Conservation (phyloP, 2,797 vertebrate genomes). For the Chelmon rostratus region DNA sequence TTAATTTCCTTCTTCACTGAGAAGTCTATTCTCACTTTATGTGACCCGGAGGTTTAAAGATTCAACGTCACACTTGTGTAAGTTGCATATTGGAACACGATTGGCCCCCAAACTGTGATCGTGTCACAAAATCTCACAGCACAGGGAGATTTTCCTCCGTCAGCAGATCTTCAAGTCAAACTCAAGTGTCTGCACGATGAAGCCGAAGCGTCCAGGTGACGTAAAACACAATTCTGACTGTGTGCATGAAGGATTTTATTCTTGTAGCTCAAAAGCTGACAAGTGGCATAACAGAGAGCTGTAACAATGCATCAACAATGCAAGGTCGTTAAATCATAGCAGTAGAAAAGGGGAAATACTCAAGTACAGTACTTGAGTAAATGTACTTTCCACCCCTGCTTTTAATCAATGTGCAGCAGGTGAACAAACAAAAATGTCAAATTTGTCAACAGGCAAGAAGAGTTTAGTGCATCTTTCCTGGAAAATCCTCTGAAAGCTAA, state of each 20-base stretch:
- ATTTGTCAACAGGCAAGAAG: background rate
- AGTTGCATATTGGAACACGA: background rate
- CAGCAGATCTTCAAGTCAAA: too few relatives aligned
- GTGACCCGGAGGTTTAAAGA: too few relatives aligned
- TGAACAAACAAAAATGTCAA: background rate
- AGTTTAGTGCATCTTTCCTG: background rate
- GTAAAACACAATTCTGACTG: background rate
- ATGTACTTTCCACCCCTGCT: background rate
- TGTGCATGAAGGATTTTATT: background rate
- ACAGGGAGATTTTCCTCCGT: background rate
- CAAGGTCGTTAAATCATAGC: too few relatives aligned
- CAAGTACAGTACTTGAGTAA: too few relatives aligned
- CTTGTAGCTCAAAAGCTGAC: too few relatives aligned
- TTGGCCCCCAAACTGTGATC: background rate
- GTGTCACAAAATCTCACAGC: background rate
- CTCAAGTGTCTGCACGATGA: too few relatives aligned
- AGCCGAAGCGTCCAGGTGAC: background rate
- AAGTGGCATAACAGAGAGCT: too few relatives aligned
- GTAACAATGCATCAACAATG: too few relatives aligned
- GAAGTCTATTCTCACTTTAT: background rate
- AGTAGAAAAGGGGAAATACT: too few relatives aligned
- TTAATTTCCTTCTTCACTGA: too few relatives aligned
- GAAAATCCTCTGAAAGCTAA: background rate
- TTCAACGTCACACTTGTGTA: background rate
- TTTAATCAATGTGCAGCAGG: background rate